Percentiles rank a stretch among this genome's conserved stretches.
Conservation (phyloP, 2,888 invertebrate species). For the Andrena marginata region DNA sequence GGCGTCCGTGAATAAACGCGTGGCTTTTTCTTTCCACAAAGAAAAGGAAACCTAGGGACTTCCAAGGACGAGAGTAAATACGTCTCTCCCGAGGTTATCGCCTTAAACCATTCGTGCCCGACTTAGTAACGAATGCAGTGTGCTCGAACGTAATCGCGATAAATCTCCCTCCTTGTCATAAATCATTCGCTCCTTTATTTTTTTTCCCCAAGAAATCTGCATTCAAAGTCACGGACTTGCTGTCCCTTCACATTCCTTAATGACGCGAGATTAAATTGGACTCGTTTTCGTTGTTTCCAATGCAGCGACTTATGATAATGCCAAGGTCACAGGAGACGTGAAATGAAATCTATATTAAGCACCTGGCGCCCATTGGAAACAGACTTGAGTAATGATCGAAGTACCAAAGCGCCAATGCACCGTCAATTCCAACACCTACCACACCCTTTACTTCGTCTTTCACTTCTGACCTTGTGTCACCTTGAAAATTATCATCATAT, state of each 20-base stretch:
- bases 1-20: constrained; percentile 14
- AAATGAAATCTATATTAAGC: background rate
- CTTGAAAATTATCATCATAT: too few relatives aligned
- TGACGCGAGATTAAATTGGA: background rate
- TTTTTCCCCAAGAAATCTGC: background rate
- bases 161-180: background rate
- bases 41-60: constrained; percentile 22
- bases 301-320: background rate
- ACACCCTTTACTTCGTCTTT: too few relatives aligned
- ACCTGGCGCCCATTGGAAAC: background rate
- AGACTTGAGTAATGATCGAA: background rate
- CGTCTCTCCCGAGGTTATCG: constrained; percentile 55
- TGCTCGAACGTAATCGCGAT: constrained; percentile 36
- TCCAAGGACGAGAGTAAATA: constrained; percentile 51
- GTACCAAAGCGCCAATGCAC: too few relatives aligned
- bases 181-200: constrained; percentile 14
- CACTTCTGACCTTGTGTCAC: too few relatives aligned
- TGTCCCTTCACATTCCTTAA: background rate
- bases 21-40: background rate
- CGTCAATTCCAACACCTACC: too few relatives aligned
- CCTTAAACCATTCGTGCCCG: constrained; percentile 36
- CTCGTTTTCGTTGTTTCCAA: background rate
- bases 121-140: constrained; percentile 38
- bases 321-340: background rate
- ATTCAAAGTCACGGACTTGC: background rate